phyloP scores from a whole-genome alignment of 2,113 vertebrate species.

The Madoqua kirkii region DNA sequence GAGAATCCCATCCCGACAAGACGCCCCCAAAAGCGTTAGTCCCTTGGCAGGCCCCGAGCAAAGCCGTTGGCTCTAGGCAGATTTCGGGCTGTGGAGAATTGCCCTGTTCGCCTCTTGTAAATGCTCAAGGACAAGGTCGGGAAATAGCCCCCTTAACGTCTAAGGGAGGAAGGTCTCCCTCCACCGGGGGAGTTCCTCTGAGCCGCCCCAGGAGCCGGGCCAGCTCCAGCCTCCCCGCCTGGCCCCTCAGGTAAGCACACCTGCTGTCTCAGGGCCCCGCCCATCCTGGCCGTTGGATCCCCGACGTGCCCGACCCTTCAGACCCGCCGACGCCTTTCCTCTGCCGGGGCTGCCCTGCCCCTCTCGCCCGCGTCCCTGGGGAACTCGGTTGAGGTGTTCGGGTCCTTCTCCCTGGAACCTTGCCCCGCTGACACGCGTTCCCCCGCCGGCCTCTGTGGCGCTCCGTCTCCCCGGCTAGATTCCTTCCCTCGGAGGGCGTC shows the following conservation, averaged over 20 bases:
- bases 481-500: not conserved
- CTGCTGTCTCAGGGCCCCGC: constrained; percentile 53
- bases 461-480: not conserved
- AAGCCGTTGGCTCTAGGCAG: not conserved
- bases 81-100: not conserved
- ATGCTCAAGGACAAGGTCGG: constrained; percentile 54
- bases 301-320: not conserved
- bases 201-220: not conserved
- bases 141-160: not conserved
- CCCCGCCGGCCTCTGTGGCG: not conserved
- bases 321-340: not conserved
- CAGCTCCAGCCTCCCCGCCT: not conserved
- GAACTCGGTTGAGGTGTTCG: not conserved
- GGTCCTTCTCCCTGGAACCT: not conserved
- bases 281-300: not conserved
- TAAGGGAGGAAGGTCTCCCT: not conserved
- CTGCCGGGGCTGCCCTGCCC: not conserved
- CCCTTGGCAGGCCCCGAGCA: not conserved
- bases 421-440: not conserved
- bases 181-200: not conserved
- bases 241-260: constrained; percentile 20
- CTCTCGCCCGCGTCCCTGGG: not conserved
- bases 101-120: not conserved
- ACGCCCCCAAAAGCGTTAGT: not conserved
- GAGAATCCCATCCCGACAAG: not conserved